phyloP scores from a whole-genome alignment of 1,140 invertebrate genomes.

The Apolygus lucorum region DNA sequence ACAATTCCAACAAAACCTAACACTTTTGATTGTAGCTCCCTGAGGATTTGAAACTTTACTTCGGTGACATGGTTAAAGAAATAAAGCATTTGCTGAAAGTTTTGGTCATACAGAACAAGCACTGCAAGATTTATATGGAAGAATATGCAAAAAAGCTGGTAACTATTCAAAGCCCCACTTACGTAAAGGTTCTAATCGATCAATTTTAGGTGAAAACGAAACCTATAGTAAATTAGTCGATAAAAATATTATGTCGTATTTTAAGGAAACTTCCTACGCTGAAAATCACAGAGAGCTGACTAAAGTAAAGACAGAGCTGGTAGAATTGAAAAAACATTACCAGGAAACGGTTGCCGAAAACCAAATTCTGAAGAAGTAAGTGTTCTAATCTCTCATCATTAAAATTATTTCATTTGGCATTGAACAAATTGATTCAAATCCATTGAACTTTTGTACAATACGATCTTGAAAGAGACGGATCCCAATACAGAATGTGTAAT shows the following conservation, averaged over 20 bases:
- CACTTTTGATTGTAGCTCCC: slow-evolving; percentile 18
- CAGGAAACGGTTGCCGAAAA: not conserved
- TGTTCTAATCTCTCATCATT: not conserved
- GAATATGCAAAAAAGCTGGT: slow-evolving; percentile 25
- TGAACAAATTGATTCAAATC: not conserved
- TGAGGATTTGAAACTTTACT: slow-evolving; percentile 19
- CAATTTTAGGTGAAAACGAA: not conserved
- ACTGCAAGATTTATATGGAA: slow-evolving; percentile 27
- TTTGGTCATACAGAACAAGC: slow-evolving; percentile 21
- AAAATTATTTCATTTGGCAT: not conserved
- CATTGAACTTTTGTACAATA: no score
- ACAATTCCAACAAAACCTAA: not conserved
- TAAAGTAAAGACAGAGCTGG: not conserved
- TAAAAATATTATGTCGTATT: not conserved
- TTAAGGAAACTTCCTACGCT: not conserved
- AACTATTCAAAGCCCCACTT: not conserved
- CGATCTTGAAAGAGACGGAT: not conserved
- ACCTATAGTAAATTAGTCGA: not conserved
- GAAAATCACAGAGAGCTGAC: not conserved
- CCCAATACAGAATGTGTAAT: not conserved
- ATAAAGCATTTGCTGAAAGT: slow-evolving; percentile 19
- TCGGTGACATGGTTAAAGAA: slow-evolving; percentile 23
- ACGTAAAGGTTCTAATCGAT: not conserved
- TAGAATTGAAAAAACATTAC: not conserved
- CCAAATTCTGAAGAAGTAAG: not conserved